Conservation (phyloP, 2,888 invertebrate genomes). For the Micoletzkya japonica region DNA sequence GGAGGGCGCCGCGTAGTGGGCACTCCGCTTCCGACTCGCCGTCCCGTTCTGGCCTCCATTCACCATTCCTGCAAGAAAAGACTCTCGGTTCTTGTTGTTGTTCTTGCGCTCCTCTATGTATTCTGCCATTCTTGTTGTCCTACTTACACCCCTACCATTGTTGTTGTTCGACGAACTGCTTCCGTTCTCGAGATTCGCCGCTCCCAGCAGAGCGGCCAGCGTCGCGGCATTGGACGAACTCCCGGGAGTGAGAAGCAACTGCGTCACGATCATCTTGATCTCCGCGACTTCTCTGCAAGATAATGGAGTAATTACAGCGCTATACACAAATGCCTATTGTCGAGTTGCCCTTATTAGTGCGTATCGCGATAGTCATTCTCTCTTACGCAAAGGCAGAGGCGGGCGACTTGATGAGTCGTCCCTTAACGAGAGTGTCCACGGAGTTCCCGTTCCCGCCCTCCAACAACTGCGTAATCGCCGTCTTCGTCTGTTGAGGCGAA, state of each 20-base stretch:
- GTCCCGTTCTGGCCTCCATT: constrained; percentile 1
- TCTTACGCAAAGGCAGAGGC: constrained; percentile 17
- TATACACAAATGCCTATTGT: neutral
- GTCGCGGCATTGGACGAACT: neutral
- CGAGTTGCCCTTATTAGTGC: neutral
- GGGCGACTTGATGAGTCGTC: constrained; percentile 10
- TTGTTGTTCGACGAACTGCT: neutral
- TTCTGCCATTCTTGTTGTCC: neutral
- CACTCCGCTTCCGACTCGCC: constrained; percentile 4
- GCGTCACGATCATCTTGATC: constrained; percentile 23
- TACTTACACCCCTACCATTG: neutral
- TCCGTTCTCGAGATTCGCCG: neutral
- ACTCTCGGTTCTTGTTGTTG: too few species aligned
- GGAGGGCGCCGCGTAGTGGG: neutral
- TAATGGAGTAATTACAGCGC: neutral
- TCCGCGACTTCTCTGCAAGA: constrained; percentile 26
- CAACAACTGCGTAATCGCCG: neutral
- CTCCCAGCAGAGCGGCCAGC: neutral
- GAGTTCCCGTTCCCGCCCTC: neutral
- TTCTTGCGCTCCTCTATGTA: too few species aligned
- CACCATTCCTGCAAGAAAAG: too few species aligned
- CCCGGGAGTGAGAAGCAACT: constrained; percentile 7
- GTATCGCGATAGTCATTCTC: too few species aligned
- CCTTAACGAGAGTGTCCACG: constrained; percentile 1
- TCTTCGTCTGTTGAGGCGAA: constrained; percentile 9